Base-by-base conservation (phyloP, 2,113 vertebrate species). In the Dicaeum eximium region DNA sequence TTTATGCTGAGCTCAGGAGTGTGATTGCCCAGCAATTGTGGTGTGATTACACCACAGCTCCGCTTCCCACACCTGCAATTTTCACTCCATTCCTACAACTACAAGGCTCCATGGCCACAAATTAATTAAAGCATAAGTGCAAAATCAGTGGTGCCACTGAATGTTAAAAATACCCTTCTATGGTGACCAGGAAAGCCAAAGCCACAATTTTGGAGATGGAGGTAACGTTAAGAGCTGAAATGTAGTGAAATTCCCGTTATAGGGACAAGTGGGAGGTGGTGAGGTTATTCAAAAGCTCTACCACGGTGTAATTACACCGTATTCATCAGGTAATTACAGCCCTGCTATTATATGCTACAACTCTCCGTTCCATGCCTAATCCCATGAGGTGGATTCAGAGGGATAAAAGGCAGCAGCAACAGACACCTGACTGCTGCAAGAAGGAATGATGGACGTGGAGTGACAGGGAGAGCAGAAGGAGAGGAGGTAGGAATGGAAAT, bases 261-360 rank as follows among this genome's bases (percentile, higher is more conserved):
- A 50, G 74, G 81, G 78, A 72, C 79, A 66, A 30, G 90, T 54
- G 54, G 81, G 81, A n/a, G 91, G 82, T 33, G 88, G 62, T 3
- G 77, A 90, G 72, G 85, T 78, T 92, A 53, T 83, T 90, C 92
- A 67, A 89, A 87, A 91, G 91, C 93, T 56, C 62, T 65, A 89
- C 87, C 87, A 54, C 0, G 5, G 82, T 77, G 86, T 83, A 94
- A 96, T 95, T 93, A 95, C 81, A 71, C 70, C 7, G 15, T 17
- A 35, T 61, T 89, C 2, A 3, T 56, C 64, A 72, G 66, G 89
- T 91, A 95, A 93, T 96, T 95, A 92, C 84, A 91, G 89, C 90
- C 93, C 78, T 11, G 6, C 84, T 91, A 75, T 89, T 93, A 93
- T 50, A 79, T 1, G 9, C 70, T 54, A 37, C 91, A 94, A 65